Conservation (phyloP, 2,113 vertebrate genomes). For the Dromaius novaehollandiae region DNA sequence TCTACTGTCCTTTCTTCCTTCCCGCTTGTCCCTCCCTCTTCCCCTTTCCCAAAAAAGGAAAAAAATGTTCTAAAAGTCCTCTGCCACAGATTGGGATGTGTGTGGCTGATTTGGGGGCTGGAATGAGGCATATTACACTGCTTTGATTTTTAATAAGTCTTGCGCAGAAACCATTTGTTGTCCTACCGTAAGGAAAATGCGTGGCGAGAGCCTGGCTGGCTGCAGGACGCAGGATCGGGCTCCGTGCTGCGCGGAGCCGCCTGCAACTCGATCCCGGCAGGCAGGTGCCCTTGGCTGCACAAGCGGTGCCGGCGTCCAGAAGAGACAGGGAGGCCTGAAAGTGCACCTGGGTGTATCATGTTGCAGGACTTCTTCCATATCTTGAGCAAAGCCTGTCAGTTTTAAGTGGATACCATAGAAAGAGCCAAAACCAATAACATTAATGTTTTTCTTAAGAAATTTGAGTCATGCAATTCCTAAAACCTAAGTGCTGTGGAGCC, state of each 20-base stretch:
- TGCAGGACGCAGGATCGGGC: neutral
- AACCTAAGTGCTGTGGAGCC: neutral
- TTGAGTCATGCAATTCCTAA: neutral
- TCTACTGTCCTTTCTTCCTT: neutral
- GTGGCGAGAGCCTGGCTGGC: neutral
- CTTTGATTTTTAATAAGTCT: neutral
- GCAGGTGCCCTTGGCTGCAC: accelerated
- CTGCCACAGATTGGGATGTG: neutral
- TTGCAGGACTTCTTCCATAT: neutral
- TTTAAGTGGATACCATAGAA: neutral
- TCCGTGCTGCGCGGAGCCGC: accelerated
- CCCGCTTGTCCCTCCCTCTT: neutral
- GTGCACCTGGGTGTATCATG: accelerated
- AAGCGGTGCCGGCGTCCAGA: accelerated
- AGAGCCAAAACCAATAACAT: neutral
- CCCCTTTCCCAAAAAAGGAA: neutral
- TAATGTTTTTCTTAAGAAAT: neutral
- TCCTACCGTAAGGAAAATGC: neutral
- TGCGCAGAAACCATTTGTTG: neutral
- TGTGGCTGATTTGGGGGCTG: neutral
- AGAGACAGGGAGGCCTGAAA: neutral
- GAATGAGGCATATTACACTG: neutral
- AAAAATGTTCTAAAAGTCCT: accelerated
- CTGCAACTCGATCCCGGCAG: neutral
- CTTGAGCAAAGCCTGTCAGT: neutral